Percentiles rank a stretch among this genome's conserved stretches.
phyloP scores from a whole-genome alignment of 30 jellyfish, hydroid and myxozoan species.

The Chironex yamaguchii region DNA sequence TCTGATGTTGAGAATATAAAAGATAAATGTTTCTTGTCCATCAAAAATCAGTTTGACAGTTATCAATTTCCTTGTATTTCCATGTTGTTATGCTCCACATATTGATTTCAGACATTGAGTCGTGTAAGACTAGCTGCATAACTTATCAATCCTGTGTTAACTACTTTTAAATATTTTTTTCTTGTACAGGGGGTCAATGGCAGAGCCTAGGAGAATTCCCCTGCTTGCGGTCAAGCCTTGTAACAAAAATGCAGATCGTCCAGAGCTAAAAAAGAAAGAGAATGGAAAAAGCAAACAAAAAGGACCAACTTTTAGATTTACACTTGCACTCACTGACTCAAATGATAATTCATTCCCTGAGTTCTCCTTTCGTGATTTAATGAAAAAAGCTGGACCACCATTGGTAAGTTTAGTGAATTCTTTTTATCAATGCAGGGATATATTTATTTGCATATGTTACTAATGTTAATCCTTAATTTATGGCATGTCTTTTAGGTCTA shows the following conservation, averaged over 20 bases:
- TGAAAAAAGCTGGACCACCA: neutral
- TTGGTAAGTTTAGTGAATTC: too few species aligned
- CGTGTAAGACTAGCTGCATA: neutral
- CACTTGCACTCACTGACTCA: constrained; percentile 56
- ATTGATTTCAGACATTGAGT: too few species aligned
- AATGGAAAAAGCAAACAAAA: neutral
- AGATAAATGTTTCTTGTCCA: too few species aligned
- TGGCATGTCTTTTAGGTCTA: too few species aligned
- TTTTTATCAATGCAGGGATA: too few species aligned
- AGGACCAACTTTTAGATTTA: constrained; percentile 45
- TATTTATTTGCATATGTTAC: too few species aligned
- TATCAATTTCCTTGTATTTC: too few species aligned
- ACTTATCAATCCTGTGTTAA: neutral
- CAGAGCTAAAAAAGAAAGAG: constrained; percentile 9
- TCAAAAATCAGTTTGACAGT: too few species aligned
- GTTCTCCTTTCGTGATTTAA: constrained; percentile 43
- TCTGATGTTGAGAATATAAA: too few species aligned
- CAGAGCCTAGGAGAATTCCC: constrained; percentile 80
- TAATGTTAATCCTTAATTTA: too few species aligned
- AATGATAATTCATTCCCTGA: constrained; percentile 80
- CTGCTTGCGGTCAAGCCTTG: constrained; percentile 43
- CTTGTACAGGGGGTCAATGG: constrained; percentile 44
- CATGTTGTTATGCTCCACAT: too few species aligned
- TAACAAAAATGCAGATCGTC: neutral
- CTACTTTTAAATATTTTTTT: neutral